phyloP scores from a whole-genome alignment of 2,888 invertebrate species.

The Leptinotarsa rubiginosa region DNA sequence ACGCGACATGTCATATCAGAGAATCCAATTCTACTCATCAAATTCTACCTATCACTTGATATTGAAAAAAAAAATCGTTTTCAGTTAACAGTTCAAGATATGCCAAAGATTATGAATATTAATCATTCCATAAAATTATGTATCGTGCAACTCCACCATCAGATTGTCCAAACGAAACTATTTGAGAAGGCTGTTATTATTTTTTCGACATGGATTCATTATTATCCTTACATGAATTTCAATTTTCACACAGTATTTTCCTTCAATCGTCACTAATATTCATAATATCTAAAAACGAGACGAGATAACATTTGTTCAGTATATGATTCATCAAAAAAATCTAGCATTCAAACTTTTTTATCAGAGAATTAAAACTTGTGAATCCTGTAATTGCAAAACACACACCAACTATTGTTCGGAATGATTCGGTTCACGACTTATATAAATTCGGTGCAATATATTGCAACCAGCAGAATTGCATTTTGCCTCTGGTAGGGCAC shows the following conservation, averaged over 20 bases:
- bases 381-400: conserved; percentile 11
- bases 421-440: conserved; percentile 57
- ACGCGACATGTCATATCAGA: too few species aligned
- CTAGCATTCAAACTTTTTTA: conserved; percentile 3
- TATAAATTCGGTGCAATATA: conserved; percentile 61
- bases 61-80: too few species aligned
- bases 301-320: background rate
- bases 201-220: too few species aligned
- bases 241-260: background rate
- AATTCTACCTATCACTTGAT: too few species aligned
- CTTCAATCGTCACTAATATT: background rate
- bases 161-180: too few species aligned
- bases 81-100: too few species aligned
- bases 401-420: conserved; percentile 47
- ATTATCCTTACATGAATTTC: too few species aligned
- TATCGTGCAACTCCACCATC: too few species aligned
- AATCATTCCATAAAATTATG: too few species aligned
- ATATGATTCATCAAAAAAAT: background rate
- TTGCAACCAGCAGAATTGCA: conserved; percentile 61
- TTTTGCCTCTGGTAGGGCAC: conserved; percentile 62
- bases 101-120: too few species aligned
- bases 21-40: too few species aligned
- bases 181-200: too few species aligned
- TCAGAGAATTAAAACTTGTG: conserved; percentile 11
- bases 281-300: background rate